Percentiles rank a stretch among this genome's conserved stretches.
Evolutionary conservation across 2,797 vertebrate genomes (phyloP).

Genomic region (Chromobotia macracanthus): DNA sequence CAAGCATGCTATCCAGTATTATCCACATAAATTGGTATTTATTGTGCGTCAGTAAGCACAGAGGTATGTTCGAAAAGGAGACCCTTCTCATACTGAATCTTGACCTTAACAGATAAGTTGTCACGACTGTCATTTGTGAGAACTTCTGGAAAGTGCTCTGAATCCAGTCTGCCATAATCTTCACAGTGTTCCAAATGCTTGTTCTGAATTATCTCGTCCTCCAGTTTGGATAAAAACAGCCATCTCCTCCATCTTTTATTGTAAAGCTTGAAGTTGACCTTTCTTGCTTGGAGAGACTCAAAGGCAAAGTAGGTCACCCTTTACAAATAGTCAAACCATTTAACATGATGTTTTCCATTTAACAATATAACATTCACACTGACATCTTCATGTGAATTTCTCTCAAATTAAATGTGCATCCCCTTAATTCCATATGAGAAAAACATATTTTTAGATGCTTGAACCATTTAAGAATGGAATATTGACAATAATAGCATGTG

Average conservation of each 20-base stretch:
- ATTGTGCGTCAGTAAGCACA: background rate
- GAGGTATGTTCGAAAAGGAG: no score
- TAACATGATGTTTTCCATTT: background rate
- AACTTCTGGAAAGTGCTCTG: constrained; percentile 63
- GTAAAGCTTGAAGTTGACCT: constrained; percentile 10
- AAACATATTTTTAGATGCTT: background rate
- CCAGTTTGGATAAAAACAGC: constrained; percentile 42
- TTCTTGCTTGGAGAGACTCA: constrained; percentile 31
- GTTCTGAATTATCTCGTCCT: constrained; percentile 51
- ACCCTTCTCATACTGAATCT: constrained; percentile 68
- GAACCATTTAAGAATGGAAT: background rate
- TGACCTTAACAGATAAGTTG: constrained; percentile 53
- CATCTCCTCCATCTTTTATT: constrained; percentile 58
- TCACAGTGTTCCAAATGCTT: constrained; percentile 63
- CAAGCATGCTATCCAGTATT: background rate
- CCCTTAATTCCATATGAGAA: background rate
- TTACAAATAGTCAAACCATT: constrained; percentile 26
- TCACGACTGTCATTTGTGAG: constrained; percentile 67
- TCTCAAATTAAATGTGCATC: background rate
- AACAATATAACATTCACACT: background rate
- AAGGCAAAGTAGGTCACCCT: constrained; percentile 48
- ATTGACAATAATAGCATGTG: background rate
- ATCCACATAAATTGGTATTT: constrained; percentile 6
- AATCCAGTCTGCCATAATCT: constrained; percentile 61
- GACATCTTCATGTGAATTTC: background rate